Conservation (phyloP, 1,140 invertebrate genomes). For the Archivesica marissinica region DNA sequence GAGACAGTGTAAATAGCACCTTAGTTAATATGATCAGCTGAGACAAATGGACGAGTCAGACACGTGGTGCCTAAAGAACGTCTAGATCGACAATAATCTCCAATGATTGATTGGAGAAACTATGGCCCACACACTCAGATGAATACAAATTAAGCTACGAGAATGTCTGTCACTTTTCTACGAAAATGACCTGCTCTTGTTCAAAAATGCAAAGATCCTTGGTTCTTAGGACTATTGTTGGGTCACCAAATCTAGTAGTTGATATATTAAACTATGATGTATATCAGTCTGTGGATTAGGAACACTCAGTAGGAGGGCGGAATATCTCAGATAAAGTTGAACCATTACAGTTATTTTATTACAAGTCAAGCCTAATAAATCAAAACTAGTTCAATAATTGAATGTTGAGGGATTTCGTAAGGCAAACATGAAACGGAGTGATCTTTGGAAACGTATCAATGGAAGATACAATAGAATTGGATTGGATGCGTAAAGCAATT, state of each 20-base stretch:
- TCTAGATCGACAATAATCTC: neutral
- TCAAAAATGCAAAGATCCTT: neutral
- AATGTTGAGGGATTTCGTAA: too few relatives aligned
- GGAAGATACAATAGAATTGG: too few relatives aligned
- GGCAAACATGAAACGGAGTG: too few relatives aligned
- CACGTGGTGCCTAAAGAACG: neutral
- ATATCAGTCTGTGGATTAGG: too few relatives aligned
- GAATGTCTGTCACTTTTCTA: neutral
- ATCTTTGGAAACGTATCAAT: too few relatives aligned
- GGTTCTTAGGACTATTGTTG: neutral
- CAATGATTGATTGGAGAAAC: neutral
- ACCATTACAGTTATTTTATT: too few relatives aligned
- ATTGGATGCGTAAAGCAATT: too few relatives aligned
- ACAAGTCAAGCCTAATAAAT: too few relatives aligned
- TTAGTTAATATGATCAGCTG: neutral
- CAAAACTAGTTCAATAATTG: too few relatives aligned
- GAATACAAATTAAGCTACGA: conserved; percentile 1
- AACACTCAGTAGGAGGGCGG: neutral
- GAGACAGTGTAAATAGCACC: neutral
- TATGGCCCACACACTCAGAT: neutral
- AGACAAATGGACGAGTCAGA: conserved; percentile 10
- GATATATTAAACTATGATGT: neutral
- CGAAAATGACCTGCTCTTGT: neutral
- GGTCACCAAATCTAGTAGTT: neutral
- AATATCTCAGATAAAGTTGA: neutral